Percentiles rank a stretch among this genome's conserved stretches.
These are phyloP conservation scores for Azorinus chamasolen DNA, from an alignment of 2,888 invertebrate species.

Conservation along the genomic window DNA sequence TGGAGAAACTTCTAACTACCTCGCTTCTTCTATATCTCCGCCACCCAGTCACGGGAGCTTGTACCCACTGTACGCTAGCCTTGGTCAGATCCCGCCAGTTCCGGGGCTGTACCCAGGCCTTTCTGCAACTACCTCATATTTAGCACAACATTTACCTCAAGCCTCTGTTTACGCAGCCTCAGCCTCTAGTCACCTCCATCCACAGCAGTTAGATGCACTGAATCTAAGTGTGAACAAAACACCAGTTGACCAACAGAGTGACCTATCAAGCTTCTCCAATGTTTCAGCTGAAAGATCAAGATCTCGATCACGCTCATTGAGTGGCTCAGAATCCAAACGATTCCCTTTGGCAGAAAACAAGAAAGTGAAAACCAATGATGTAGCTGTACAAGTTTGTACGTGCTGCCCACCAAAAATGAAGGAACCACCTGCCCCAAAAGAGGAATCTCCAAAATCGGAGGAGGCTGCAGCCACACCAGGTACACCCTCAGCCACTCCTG, in stretches of 20 bases:
- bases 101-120: conserved; percentile 60
- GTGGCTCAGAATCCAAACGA: conserved; percentile 63
- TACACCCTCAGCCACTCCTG: conserved; percentile 32
- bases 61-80: conserved; percentile 68
- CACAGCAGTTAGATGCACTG: conserved; percentile 77
- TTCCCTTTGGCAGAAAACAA: conserved; percentile 29
- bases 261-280: conserved; percentile 65
- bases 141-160: conserved; percentile 66
- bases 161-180: conserved; percentile 58
- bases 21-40: conserved; percentile 58
- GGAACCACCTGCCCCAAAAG: conserved; percentile 17
- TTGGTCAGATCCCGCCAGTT: conserved; percentile 61
- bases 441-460: neutral
- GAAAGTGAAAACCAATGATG: conserved; percentile 28
- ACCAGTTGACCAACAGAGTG: conserved; percentile 46
- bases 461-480: conserved; percentile 8
- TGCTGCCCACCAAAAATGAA: conserved; percentile 63
- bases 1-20: conserved; percentile 59
- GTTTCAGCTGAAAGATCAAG: conserved; percentile 64
- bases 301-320: conserved; percentile 66
- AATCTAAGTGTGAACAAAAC: conserved; percentile 74
- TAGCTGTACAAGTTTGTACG: conserved; percentile 72
- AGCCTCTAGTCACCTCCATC: conserved; percentile 62
- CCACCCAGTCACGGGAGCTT: conserved; percentile 62
- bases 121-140: conserved; percentile 69